Base-by-base conservation (phyloP, 2,113 vertebrate genomes). In the Hippolais icterina region DNA sequence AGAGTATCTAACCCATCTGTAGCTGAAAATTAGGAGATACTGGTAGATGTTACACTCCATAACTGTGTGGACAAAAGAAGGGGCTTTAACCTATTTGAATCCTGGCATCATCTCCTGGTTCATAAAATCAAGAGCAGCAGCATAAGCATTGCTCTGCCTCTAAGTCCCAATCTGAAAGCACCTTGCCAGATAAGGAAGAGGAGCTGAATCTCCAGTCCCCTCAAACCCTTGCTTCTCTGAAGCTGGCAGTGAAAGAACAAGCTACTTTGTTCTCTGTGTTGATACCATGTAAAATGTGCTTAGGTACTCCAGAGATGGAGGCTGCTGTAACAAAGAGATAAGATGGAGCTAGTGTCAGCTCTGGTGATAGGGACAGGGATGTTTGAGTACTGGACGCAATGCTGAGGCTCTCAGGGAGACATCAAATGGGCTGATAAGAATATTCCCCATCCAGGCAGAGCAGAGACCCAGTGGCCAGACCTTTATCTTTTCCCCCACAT, bases 281-380 rank as follows among this genome's bases (percentile, higher is more conserved):
- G 83, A 85, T 93, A 87, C 77, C 96, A 85, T 94, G 89, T 69
- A 95, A 95, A 96, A 95, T 82, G 89, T 35, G 77, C 81, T 95
- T 94, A 84, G 87, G 65, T 52, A 60, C 89, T 82, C 87, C 7
- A 35, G 93, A 93, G 91, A 91, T 93, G 93, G 94, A 76, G 52
- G 57, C 57, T 96, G 53, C 95, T 97, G 95, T 95, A 69, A 81
- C 74, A 82, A 85, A 68, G 65, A 96, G 96, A 96, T 97, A 96
- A 96, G 91, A 81, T 79, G 4, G 18, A 87, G 77, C 83, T 76
- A 87, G 52, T 57, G n/a, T 60, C 1, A 0, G 95, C 65, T 89
- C 61, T 94, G 77, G 81, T 71, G 93, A 94, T 79, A 96, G 89
- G 74, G 49, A 93, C n/a, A 27, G 79, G 79, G 74, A 57, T 39